Evolutionary conservation across 2,797 vertebrate genomes (phyloP).

Genomic region (Gymnodraco acuticeps): DNA sequence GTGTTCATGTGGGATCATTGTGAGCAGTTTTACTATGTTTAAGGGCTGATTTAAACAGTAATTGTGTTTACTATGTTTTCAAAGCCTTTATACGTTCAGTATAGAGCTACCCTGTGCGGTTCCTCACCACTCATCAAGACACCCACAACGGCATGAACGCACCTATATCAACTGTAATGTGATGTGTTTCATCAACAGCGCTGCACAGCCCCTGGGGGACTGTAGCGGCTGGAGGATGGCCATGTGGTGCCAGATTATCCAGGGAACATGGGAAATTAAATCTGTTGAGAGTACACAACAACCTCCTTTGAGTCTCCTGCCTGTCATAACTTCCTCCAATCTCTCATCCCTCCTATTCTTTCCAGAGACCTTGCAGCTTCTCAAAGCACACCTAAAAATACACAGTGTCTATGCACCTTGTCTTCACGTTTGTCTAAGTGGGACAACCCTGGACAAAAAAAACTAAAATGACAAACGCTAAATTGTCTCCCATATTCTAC

Average conservation of each 20-base stretch:
- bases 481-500: constrained; percentile 22
- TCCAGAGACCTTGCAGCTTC: constrained; percentile 59
- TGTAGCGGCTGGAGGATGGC: constrained; percentile 49
- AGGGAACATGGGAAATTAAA: constrained; percentile 74
- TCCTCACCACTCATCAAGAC: constrained; percentile 27
- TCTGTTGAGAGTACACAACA: constrained; percentile 69
- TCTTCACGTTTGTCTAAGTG: constrained; percentile 68
- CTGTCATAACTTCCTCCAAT: constrained; percentile 58
- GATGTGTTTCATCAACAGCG: constrained; percentile 59
- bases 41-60: constrained; percentile 19
- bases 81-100: constrained; percentile 4
- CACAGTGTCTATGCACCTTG: constrained; percentile 65
- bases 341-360: constrained; percentile 35
- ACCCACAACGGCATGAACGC: constrained; percentile 34
- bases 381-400: constrained; percentile 77
- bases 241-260: constrained; percentile 69
- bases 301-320: constrained; percentile 42
- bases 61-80: constrained; percentile 27
- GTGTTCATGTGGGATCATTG: background rate
- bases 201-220: constrained; percentile 37
- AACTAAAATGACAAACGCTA: constrained; percentile 29
- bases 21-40: constrained; percentile 4
- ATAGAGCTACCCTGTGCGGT: background rate
- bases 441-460: constrained; percentile 49
- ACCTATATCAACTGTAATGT: constrained; percentile 49